Percentiles rank a stretch among this genome's conserved stretches.
phyloP scores from a whole-genome alignment of 2,888 invertebrate species.

The Nephrotoma appendiculata region DNA sequence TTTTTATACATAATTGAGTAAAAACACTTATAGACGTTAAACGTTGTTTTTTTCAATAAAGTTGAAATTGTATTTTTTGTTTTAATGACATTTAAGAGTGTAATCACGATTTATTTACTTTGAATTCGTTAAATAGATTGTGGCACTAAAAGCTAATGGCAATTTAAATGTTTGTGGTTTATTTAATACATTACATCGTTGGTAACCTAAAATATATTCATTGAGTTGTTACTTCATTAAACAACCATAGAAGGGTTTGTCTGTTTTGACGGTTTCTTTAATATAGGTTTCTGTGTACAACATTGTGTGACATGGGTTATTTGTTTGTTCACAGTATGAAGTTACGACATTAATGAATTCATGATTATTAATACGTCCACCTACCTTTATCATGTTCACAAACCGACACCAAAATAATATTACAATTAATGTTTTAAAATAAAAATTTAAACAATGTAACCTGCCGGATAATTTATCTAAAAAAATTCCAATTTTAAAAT shows the following conservation, averaged over 20 bases:
- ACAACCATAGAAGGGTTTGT: too few species aligned
- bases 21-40: neutral
- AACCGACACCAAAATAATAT: neutral
- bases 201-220: neutral
- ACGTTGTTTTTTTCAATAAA: neutral
- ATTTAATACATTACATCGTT: neutral
- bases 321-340: too few species aligned
- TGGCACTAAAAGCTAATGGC: neutral
- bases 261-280: too few species aligned
- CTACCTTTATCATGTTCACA: neutral
- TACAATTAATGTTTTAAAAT: neutral
- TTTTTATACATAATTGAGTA: neutral
- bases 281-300: too few species aligned
- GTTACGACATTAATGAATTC: too few species aligned
- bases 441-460: neutral
- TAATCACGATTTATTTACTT: neutral
- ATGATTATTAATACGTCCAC: too few species aligned
- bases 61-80: neutral
- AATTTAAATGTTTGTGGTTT: neutral
- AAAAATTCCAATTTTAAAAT: neutral
- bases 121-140: neutral
- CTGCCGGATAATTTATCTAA: neutral
- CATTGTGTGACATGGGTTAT: too few species aligned
- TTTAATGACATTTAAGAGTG: neutral
- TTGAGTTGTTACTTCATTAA: too few species aligned